phyloP scores from a whole-genome alignment of 2,113 vertebrate genomes.

The Artemisiospiza belli region DNA sequence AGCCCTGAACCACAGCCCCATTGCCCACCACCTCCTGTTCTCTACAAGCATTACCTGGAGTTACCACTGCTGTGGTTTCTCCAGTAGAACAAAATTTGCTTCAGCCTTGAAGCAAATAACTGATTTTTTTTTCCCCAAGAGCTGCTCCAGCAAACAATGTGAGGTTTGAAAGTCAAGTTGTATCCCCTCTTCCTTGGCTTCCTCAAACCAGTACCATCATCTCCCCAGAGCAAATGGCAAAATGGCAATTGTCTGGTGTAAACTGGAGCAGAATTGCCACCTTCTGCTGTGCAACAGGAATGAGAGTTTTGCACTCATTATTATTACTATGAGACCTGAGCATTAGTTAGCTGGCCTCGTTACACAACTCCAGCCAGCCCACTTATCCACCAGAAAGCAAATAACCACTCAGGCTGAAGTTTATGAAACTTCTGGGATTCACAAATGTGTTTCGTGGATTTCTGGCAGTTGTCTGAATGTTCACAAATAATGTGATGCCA shows the following conservation, averaged over 20 bases:
- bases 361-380: not conserved
- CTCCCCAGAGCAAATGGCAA: not conserved
- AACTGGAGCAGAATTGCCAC: not conserved
- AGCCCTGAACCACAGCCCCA: not conserved
- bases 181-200: not conserved
- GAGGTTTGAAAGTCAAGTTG: not conserved
- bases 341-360: not conserved
- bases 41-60: rapidly evolving
- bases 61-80: not conserved
- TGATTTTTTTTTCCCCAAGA: not conserved
- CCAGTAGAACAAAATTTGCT: not conserved
- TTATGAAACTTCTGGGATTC: constrained; percentile 64
- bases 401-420: constrained; percentile 34
- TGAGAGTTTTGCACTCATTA: not conserved
- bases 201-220: not conserved
- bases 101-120: not conserved
- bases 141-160: not conserved
- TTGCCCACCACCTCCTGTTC: not conserved
- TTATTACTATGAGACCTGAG: not conserved
- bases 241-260: not conserved
- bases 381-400: constrained; percentile 41
- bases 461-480: constrained; percentile 53
- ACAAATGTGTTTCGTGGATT: constrained; percentile 52
- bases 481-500: constrained; percentile 60
- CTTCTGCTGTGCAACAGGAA: not conserved